Evolutionary conservation across 2,888 invertebrate species (phyloP), one percentile per base, ranked within the genome.

Genomic region (Antheraea assamensis): DNA sequence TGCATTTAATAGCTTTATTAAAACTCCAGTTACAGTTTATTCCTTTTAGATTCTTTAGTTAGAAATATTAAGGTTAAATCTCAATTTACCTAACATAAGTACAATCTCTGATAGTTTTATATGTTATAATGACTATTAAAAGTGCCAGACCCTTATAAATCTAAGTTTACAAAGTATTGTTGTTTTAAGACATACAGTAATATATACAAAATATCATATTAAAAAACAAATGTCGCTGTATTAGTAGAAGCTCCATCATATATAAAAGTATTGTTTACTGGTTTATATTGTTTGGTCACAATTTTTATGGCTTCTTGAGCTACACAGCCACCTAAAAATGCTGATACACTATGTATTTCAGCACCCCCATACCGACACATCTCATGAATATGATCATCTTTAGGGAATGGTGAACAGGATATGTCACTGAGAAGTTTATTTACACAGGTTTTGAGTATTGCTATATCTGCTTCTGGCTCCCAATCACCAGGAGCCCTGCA

Each of bases 291-390:
- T 85, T 97, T 96, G 3, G 99, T 99, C 74, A 99, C 96, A 74
- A 99, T 95, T 95, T 99, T 99, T 78, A 99, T 98, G 7, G 97
- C 97, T 95, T 99, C 99, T 86, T 99, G 99, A 13, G 99, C 99
- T 42, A 98, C 97, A 87, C 98, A 97, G 5, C 99, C 99, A 77
- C 97, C 97, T 79, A 99, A 94, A 87, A 98, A 98, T 10, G 99
- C 97, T 19, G 99, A 98, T 19, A 99, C 96, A 49, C 98, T 97
- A 90, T 99, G 99, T 75, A 99, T 94, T 91, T 99, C 99, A 17
- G 98, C 96, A 17, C 98, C 99, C 19, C 99, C 99, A 91, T 98
- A 99, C 52, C 99, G 96, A 86, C 98, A 98, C 93, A 99, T 97
- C 94, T 99, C 99, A 90, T 99, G 99, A 49, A 99, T 96, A 84